phyloP scores from a whole-genome alignment of 1,140 invertebrate species.

The Camponotus pennsylvanicus region DNA sequence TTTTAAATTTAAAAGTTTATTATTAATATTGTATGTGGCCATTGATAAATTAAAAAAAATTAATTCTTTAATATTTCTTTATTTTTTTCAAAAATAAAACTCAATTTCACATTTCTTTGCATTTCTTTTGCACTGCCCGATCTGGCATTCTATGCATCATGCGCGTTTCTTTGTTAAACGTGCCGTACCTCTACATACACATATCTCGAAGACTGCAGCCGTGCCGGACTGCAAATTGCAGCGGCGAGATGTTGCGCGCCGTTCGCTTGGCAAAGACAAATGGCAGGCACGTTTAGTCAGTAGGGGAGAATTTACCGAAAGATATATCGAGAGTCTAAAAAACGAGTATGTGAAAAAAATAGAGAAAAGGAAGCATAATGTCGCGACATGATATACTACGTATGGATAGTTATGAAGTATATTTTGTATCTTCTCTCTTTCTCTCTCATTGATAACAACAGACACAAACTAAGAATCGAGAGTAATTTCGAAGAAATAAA shows the following conservation, averaged over 20 bases:
- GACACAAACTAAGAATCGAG: background rate
- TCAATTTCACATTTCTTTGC: background rate
- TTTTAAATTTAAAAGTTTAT: background rate
- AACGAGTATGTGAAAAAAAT: background rate
- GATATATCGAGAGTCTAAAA: conserved; percentile 20
- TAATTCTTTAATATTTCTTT: background rate
- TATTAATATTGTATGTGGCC: background rate
- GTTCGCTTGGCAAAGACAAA: background rate
- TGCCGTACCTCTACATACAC: conserved; percentile 20
- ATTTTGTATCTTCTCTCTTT: no score
- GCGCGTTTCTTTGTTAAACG: conserved; percentile 53
- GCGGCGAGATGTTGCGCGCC: conserved; percentile 11
- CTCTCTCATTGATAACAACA: background rate
- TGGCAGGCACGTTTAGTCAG: background rate
- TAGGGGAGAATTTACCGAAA: background rate
- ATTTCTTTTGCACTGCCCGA: background rate
- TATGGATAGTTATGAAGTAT: background rate
- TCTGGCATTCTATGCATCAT: conserved; percentile 49
- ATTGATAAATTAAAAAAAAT: background rate
- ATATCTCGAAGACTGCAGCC: conserved; percentile 13
- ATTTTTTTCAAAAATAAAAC: background rate
- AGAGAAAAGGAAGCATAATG: background rate
- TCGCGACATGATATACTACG: background rate
- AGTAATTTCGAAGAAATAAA: background rate
- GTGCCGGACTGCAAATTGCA: conserved; percentile 31